Evolutionary conservation across 2,888 invertebrate genomes (phyloP).

Genomic region (Tenthredo notha): DNA sequence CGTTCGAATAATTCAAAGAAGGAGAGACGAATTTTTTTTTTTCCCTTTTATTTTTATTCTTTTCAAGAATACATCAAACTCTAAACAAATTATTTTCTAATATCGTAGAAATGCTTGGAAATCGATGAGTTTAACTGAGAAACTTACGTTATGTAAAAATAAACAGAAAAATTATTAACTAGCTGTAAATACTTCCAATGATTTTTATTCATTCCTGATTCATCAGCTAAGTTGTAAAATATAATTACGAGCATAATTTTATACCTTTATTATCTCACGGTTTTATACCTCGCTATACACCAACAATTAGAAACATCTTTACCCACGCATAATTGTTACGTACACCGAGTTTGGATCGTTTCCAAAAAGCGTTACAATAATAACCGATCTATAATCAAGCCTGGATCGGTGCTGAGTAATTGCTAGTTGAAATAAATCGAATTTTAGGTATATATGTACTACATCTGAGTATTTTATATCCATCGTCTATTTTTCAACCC

Average conservation of each 20-base stretch:
- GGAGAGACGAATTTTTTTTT: too few relatives aligned
- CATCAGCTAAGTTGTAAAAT: neutral
- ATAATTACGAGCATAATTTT: neutral
- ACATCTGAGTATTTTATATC: neutral
- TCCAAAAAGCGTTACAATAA: constrained; percentile 18
- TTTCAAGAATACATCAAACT: neutral
- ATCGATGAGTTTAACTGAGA: neutral
- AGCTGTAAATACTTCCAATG: neutral
- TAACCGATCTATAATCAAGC: constrained; percentile 27
- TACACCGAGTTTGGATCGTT: neutral
- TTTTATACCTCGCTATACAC: neutral
- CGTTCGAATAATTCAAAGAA: neutral
- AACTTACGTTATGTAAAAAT: neutral
- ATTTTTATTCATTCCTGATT: neutral
- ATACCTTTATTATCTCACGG: neutral
- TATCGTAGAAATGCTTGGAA: neutral
- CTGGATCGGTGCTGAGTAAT: neutral
- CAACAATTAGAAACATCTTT: neutral
- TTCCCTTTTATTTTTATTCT: too few relatives aligned
- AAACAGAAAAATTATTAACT: neutral
- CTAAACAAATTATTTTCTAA: neutral
- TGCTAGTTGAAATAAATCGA: neutral
- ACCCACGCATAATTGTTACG: neutral
- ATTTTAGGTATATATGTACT: too few relatives aligned
- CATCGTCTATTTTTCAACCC: neutral